Percentiles rank a stretch among this genome's conserved stretches.
phyloP scores from a whole-genome alignment of 2,113 vertebrate genomes.

The Scomber scombrus region DNA sequence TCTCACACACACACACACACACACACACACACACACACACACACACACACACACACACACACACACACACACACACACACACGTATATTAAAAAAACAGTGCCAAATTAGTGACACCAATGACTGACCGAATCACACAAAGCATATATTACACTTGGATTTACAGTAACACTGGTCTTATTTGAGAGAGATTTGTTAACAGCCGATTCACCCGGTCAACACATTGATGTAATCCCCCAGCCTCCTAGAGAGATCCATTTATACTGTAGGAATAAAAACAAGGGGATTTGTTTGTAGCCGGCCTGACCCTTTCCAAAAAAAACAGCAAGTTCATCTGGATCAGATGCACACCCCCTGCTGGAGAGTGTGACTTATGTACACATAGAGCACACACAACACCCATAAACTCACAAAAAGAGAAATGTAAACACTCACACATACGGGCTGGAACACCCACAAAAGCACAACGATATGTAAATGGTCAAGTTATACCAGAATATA shows the following conservation, averaged over 20 bases:
- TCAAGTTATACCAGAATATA: background rate
- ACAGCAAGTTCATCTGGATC: slow-evolving; percentile 65
- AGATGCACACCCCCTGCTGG: slow-evolving; percentile 60
- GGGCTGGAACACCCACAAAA: background rate
- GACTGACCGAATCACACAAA: slow-evolving; percentile 41
- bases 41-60: slow-evolving; percentile 4
- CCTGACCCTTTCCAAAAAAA: slow-evolving; percentile 53
- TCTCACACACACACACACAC: slow-evolving; percentile 1
- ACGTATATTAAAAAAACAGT: slow-evolving; percentile 11
- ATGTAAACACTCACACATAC: background rate
- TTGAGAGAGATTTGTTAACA: slow-evolving; percentile 53
- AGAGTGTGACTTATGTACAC: slow-evolving; percentile 36
- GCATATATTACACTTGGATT: slow-evolving; percentile 54
- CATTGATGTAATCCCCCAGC: slow-evolving; percentile 42
- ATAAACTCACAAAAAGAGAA: slow-evolving; percentile 3
- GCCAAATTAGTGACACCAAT: slow-evolving; percentile 45
- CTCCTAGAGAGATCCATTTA: slow-evolving; percentile 30
- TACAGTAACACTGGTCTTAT: slow-evolving; percentile 49
- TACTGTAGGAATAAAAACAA: slow-evolving; percentile 51
- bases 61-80: slow-evolving; percentile 10
- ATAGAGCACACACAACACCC: slow-evolving; percentile 21
- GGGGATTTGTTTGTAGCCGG: slow-evolving; percentile 55
- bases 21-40: slow-evolving; percentile 6
- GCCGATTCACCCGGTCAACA: slow-evolving; percentile 42
- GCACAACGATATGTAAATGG: background rate